Evolutionary conservation across 1,140 invertebrate species (phyloP).

Genomic region (Eciton burchellii): DNA sequence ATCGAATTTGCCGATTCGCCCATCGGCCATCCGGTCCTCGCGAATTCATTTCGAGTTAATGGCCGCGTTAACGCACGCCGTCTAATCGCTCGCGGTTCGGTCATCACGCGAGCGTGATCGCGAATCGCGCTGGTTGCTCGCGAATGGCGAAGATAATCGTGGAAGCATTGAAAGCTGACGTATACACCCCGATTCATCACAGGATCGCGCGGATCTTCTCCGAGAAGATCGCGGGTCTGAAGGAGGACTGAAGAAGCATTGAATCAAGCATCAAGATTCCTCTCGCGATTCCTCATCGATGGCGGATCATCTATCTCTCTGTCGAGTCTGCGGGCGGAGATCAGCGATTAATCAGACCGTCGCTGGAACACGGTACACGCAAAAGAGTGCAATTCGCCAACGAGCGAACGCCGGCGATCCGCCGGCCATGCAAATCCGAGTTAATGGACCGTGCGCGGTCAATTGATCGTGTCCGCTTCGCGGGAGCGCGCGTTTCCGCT

Average conservation of each 20-base stretch:
- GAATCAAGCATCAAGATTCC: not conserved
- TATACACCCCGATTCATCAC: not conserved
- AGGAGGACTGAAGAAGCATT: not conserved
- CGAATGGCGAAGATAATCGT: too few relatives aligned
- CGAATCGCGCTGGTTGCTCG: too few relatives aligned
- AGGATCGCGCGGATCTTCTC: not conserved
- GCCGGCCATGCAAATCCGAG: constrained; percentile 70
- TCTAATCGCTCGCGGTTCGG: constrained; percentile 62
- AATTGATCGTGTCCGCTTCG: constrained; percentile 33
- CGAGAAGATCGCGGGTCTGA: not conserved
- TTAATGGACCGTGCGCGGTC: constrained; percentile 67
- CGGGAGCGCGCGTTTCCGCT: constrained; percentile 66
- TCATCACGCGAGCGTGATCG: constrained; percentile 44
- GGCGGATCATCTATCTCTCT: too few relatives aligned
- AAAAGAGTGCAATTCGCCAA: constrained; percentile 63
- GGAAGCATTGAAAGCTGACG: too few relatives aligned
- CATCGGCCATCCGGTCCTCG: constrained; percentile 63
- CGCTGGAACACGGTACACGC: too few relatives aligned
- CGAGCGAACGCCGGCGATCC: constrained; percentile 52
- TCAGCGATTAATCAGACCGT: constrained; percentile 25
- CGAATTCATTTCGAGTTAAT: constrained; percentile 77
- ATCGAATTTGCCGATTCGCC: constrained; percentile 75
- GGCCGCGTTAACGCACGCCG: constrained; percentile 66
- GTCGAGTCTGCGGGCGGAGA: too few relatives aligned
- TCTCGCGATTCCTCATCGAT: too few relatives aligned